phyloP scores from a whole-genome alignment of 35 echinoderm and acorn worm genomes.

The Apostichopus californicus region DNA sequence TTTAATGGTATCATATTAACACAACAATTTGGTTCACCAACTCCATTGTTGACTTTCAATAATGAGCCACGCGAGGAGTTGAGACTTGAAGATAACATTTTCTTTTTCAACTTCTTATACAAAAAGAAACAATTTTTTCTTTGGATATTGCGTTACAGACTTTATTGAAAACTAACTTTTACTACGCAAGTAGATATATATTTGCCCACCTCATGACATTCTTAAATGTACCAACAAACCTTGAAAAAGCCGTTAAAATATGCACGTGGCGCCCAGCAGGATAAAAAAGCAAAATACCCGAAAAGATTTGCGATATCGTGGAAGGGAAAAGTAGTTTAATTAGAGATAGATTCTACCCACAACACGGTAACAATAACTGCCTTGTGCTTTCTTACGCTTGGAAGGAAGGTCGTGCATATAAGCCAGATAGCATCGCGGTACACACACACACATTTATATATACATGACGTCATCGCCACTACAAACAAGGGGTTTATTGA shows the following conservation, averaged over 20 bases:
- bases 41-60: no score
- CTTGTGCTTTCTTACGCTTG: conserved; percentile 40
- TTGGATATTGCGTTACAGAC: no score
- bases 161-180: no score
- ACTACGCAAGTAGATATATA: no score
- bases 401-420: conserved; percentile 1
- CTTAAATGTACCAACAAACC: neutral
- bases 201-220: no score
- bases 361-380: conserved; percentile 2
- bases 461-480: neutral
- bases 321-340: conserved; percentile 18
- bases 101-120: no score
- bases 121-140: no score
- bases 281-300: neutral
- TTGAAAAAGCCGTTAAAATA: neutral
- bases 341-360: neutral
- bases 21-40: no score
- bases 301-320: neutral
- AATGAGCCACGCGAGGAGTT: no score
- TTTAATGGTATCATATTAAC: no score
- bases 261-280: conserved; percentile 34
- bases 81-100: no score
- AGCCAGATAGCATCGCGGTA: neutral
- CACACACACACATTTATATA: neutral
- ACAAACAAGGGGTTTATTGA: neutral